Conservation (phyloP, 2,113 vertebrate genomes). For the Dermatemys mawii region DNA sequence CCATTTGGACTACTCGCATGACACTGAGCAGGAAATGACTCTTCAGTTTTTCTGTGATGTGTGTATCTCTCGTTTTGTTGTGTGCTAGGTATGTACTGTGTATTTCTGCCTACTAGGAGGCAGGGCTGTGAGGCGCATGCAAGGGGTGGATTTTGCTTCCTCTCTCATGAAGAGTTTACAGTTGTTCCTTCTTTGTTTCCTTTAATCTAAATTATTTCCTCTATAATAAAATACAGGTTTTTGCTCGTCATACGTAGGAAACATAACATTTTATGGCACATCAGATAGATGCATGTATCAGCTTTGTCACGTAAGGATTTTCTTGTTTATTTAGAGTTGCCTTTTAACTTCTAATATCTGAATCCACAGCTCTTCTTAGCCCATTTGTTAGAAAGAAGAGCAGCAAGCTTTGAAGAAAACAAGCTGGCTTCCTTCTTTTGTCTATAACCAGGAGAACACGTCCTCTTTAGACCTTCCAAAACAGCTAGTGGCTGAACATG, state of each 20-base stretch:
- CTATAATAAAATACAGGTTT: slow-evolving; percentile 54
- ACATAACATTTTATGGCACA: neutral
- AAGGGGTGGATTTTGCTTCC: neutral
- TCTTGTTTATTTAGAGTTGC: neutral
- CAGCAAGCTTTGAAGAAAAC: neutral
- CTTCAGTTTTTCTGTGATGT: neutral
- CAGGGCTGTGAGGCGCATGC: neutral
- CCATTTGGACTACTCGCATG: neutral
- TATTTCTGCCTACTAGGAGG: neutral
- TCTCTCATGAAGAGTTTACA: neutral
- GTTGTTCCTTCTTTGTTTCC: slow-evolving; percentile 10
- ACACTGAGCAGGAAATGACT: neutral
- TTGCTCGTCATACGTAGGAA: slow-evolving; percentile 35
- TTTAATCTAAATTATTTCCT: slow-evolving; percentile 28
- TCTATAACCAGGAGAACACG: neutral
- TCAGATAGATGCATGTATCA: neutral
- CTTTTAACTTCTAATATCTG: neutral
- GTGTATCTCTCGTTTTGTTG: neutral
- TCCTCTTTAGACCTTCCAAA: neutral
- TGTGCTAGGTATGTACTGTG: neutral
- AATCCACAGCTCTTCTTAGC: neutral
- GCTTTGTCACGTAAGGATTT: neutral
- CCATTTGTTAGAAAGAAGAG: neutral
- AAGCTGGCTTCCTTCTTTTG: neutral
- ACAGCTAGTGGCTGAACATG: neutral